These are phyloP conservation scores for Drosophila barbarae DNA, from an alignment of 2,888 invertebrate genomes.

Conservation along the genomic window DNA sequence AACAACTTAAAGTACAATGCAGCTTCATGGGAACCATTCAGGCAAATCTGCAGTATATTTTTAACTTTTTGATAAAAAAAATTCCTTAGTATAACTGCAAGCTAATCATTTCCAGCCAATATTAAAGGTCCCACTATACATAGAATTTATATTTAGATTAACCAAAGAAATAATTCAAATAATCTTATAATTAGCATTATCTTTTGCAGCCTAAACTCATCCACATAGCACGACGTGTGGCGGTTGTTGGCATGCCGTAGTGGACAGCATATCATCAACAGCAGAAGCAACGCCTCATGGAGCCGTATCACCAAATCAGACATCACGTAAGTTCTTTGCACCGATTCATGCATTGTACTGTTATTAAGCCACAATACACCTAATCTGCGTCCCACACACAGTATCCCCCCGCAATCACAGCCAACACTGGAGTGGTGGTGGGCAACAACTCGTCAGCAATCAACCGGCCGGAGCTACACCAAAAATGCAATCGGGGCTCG, in stretches of 20 bases:
- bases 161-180: background rate
- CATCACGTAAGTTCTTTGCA: conserved; percentile 18
- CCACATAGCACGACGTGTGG: conserved; percentile 2
- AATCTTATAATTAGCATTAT: background rate
- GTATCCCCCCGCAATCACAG: conserved; percentile 49
- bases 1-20: background rate
- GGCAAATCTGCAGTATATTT: background rate
- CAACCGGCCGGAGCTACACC: conserved; percentile 86
- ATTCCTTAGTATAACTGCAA: no score
- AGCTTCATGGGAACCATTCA: background rate
- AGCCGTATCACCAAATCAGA: conserved; percentile 26
- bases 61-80: no score
- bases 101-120: no score
- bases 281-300: conserved; percentile 19
- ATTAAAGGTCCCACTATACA: no score
- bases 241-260: conserved; percentile 3
- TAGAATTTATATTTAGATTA: no score
- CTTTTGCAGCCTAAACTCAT: conserved; percentile 11
- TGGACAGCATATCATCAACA: conserved; percentile 9
- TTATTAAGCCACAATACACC: background rate
- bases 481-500: conserved; percentile 90
- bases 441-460: conserved; percentile 45
- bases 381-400: conserved; percentile 5
- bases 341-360: background rate
- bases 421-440: conserved; percentile 42